A percentile compares a stretch with the other conserved stretches of the same genome.
Conservation (phyloP, 2,797 vertebrate species). For the Alectoris magna region DNA sequence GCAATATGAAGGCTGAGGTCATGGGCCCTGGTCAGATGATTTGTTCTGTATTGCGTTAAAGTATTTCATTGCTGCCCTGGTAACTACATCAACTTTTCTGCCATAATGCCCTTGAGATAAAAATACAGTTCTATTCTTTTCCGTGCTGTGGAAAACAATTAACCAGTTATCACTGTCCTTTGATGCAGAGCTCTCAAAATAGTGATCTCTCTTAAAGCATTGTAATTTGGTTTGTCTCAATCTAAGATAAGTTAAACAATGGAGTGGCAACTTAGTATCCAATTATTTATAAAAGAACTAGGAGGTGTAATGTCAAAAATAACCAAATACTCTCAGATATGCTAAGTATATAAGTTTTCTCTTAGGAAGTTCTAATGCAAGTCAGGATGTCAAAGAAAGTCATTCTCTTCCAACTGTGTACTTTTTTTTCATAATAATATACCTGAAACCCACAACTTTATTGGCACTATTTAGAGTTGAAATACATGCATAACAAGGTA, state of each 20-base stretch:
- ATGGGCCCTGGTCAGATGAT: background rate
- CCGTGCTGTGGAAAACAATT: background rate
- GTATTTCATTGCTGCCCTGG: background rate
- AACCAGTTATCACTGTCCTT: background rate
- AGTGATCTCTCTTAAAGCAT: background rate
- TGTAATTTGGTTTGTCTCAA: background rate
- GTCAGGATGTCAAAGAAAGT: background rate
- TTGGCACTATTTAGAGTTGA: background rate
- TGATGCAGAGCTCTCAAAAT: background rate
- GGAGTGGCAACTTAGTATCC: background rate
- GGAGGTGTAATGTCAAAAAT: background rate
- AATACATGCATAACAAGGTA: background rate
- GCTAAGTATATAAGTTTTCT: background rate
- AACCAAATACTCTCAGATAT: background rate
- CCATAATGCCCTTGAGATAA: background rate
- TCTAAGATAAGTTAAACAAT: background rate
- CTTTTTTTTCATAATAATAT: background rate
- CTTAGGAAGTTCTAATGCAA: background rate
- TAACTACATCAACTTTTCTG: background rate
- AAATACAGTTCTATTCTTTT: background rate
- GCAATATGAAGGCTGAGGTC: background rate
- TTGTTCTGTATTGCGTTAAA: background rate
- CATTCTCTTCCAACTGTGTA: background rate
- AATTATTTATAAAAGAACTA: background rate
- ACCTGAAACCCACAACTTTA: background rate